Percentiles rank a stretch among this genome's conserved stretches.
Conservation (phyloP, 2,888 invertebrate genomes). For the Agrenia bidenticulata region DNA sequence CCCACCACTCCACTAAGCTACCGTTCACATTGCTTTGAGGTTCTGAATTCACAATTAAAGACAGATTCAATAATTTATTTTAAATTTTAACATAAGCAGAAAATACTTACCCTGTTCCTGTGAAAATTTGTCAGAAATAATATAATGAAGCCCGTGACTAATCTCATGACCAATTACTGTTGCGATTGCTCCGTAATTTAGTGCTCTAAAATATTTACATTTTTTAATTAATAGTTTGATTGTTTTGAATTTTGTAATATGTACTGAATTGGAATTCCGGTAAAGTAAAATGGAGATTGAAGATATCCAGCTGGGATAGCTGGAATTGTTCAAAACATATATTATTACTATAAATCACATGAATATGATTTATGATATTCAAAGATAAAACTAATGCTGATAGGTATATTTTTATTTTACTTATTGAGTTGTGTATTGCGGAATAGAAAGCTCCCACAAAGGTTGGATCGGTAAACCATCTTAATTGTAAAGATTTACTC, state of each 20-base stretch:
- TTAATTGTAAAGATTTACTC: no score
- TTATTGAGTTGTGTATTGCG: conserved; percentile 78
- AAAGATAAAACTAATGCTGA: no score
- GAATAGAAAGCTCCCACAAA: conserved; percentile 85
- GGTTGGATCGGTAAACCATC: conserved; percentile 62
- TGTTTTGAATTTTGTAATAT: conserved; percentile 1
- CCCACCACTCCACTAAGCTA: conserved; percentile 94
- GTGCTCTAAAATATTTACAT: conserved; percentile 32
- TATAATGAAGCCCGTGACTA: conserved; percentile 64
- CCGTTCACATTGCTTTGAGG: conserved; percentile 89
- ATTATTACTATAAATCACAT: no score
- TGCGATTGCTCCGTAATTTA: conserved; percentile 51
- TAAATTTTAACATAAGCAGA: no score
- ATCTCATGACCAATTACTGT: conserved; percentile 60
- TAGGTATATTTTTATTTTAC: no score
- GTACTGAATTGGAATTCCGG: conserved; percentile 60
- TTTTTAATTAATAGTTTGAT: background rate
- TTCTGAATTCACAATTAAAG: conserved; percentile 63
- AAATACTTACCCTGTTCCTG: conserved; percentile 38
- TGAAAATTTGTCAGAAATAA: conserved; percentile 8
- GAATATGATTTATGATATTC: no score
- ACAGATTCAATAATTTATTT: no score
- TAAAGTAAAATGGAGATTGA: conserved; percentile 79
- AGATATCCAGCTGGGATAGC: conserved; percentile 81
- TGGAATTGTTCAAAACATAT: no score